Base-by-base conservation (phyloP, 2,113 vertebrate species). In the Zapornia atra region DNA sequence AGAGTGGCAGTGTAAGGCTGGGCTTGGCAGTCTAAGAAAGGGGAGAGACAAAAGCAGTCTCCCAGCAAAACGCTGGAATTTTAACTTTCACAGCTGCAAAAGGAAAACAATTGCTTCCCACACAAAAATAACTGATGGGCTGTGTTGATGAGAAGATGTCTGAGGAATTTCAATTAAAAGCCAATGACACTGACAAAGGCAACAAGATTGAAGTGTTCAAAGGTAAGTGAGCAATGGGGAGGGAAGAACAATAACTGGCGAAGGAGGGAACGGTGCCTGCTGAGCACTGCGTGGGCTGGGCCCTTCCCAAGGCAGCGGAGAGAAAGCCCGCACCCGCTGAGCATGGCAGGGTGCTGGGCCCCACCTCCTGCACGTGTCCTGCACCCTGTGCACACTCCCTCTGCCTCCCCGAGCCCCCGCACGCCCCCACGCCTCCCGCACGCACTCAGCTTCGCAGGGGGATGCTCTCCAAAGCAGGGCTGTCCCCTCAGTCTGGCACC, bases 151-250 rank as follows among this genome's bases (percentile, higher is more conserved):
- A 96, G 91, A 36, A 77, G 93, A 88, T 93, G 95, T 85, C 94
- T 82, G 82, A 96, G 87, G 92, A 96, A 97, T 96, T 95, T 90
- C 96, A 96, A 90, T 97, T 92, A 94, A 90, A 95, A 96, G 78
- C 48, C 95, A 90, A 66, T 2, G 68, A 92, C 82, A 33, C 44
- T 88, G 93, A 95, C 94, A 96, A 96, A 92, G 59, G 91, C 81
- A 14, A 64, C 2, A 26, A 77, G 93, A 97, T 85, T 77, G 93
- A 95, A 94, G 85, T 9, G 87, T 34, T 96, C 59, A 36, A 65
- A 95, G 93, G 95, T 93, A 87, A 61, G 66, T 29, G 93, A 95
- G 96, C 19, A 5, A 36, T 13, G 82, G 92, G 90, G 82, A 91
- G 81, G 65, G 66, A 73, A 82, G 95, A 96, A 97, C 89, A 94